phyloP scores from a whole-genome alignment of 2,888 invertebrate genomes.

The Dioctria linearis region DNA sequence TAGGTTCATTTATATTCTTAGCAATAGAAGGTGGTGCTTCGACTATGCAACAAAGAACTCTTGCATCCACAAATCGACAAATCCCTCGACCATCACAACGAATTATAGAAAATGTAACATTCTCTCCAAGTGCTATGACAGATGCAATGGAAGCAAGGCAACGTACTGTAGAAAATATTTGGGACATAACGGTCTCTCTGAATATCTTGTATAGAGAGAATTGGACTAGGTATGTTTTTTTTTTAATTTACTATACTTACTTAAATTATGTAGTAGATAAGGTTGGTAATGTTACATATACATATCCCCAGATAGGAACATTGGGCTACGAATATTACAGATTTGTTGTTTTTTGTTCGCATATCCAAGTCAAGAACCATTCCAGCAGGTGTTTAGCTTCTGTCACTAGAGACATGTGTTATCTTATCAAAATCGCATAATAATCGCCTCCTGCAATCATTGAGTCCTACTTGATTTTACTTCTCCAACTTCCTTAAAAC shows the following conservation, averaged over 20 bases:
- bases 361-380: no score
- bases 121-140: slow-evolving; percentile 67
- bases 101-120: slow-evolving; percentile 65
- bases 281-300: no score
- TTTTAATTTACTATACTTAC: slow-evolving; percentile 62
- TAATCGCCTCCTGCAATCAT: no score
- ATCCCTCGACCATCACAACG: slow-evolving; percentile 61
- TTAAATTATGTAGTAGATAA: no score
- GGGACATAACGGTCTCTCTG: slow-evolving; percentile 90
- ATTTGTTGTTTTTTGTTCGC: no score
- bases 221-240: slow-evolving; percentile 85
- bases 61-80: slow-evolving; percentile 73
- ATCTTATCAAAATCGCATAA: no score
- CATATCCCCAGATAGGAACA: no score
- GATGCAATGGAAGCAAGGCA: slow-evolving; percentile 75
- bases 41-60: slow-evolving; percentile 72
- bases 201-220: slow-evolving; percentile 92
- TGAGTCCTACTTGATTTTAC: no score
- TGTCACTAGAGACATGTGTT: no score
- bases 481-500: no score
- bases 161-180: slow-evolving; percentile 88
- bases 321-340: no score
- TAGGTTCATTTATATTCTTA: slow-evolving; percentile 86
- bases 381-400: no score
- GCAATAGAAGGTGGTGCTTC: slow-evolving; percentile 81